Conservation (phyloP, 1,140 invertebrate genomes). For the Cyrtorhinus lividipennis region DNA sequence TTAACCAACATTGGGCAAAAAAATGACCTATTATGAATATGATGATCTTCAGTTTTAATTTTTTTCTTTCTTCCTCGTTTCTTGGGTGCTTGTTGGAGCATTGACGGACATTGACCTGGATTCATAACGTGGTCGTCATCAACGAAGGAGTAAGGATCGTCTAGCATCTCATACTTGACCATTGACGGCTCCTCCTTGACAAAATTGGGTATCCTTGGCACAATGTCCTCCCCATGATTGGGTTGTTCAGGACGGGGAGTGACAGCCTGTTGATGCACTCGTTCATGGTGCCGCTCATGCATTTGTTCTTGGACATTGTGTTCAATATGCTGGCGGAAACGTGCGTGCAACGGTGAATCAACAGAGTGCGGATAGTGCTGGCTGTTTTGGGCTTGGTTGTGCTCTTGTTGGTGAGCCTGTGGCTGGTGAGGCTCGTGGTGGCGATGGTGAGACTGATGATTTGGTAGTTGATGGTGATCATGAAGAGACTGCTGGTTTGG, state of each 20-base stretch:
- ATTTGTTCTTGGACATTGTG: too few relatives aligned
- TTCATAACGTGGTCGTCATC: constrained; percentile 43
- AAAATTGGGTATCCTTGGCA: constrained; percentile 17
- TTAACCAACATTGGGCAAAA: background rate
- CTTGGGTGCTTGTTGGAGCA: constrained; percentile 49
- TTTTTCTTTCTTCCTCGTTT: constrained; percentile 72
- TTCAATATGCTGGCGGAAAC: too few relatives aligned
- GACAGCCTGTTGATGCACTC: too few relatives aligned
- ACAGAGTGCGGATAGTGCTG: constrained; percentile 12
- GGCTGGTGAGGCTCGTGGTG: constrained; percentile 24
- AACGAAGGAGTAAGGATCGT: constrained; percentile 67
- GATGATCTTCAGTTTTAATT: constrained; percentile 36
- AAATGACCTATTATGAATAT: constrained; percentile 15
- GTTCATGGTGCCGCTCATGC: too few relatives aligned
- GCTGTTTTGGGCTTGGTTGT: constrained; percentile 17
- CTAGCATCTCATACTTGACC: constrained; percentile 46
- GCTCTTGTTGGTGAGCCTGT: constrained; percentile 29
- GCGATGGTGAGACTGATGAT: constrained; percentile 22
- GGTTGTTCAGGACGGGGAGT: too few relatives aligned
- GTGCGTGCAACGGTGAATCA: too few relatives aligned
- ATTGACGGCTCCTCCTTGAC: constrained; percentile 30
- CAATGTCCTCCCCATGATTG: constrained; percentile 25
- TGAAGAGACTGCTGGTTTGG: too few relatives aligned
- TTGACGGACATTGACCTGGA: constrained; percentile 30
- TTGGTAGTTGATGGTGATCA: too few relatives aligned